A percentile compares a stretch with the other conserved stretches of the same genome.
These are phyloP conservation scores for Orthonyx spaldingii DNA, from an alignment of 2,113 vertebrate genomes.

Conservation along the genomic window DNA sequence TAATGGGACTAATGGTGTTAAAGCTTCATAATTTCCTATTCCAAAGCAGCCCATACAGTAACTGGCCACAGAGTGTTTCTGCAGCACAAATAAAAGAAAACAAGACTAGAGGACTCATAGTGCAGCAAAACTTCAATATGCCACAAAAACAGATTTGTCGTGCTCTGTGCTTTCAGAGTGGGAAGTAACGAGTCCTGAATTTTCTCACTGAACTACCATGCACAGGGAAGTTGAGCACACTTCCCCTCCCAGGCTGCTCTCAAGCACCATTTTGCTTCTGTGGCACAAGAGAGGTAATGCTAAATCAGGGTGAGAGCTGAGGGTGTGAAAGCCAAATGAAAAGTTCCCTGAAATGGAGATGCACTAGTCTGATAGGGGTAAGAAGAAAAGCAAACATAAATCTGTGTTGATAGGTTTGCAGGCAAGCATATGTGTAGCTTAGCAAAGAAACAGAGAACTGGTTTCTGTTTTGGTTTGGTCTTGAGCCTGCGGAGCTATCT, in stretches of 20 bases:
- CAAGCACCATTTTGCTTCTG: neutral
- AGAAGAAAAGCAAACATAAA: neutral
- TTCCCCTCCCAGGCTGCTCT: neutral
- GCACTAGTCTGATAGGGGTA: neutral
- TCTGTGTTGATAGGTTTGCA: neutral
- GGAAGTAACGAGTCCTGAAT: neutral
- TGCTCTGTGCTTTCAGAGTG: neutral
- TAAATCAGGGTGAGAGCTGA: neutral
- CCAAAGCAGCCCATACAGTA: neutral
- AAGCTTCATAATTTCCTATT: neutral
- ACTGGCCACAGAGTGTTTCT: neutral
- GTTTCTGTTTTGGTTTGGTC: neutral
- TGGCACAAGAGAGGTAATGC: neutral
- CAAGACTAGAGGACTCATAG: neutral
- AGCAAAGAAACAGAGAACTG: neutral
- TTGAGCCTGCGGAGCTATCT: neutral
- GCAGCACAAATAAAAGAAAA: neutral
- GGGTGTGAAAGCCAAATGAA: neutral
- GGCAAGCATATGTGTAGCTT: neutral
- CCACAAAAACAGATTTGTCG: neutral
- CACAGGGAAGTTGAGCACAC: neutral
- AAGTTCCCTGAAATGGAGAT: neutral
- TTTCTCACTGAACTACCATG: neutral
- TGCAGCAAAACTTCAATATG: neutral
- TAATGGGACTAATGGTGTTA: conserved; percentile 2